Evolutionary conservation across 2,113 vertebrate genomes (phyloP), one percentile per base, ranked within the genome.

Genomic region (Nannospalax galili): DNA sequence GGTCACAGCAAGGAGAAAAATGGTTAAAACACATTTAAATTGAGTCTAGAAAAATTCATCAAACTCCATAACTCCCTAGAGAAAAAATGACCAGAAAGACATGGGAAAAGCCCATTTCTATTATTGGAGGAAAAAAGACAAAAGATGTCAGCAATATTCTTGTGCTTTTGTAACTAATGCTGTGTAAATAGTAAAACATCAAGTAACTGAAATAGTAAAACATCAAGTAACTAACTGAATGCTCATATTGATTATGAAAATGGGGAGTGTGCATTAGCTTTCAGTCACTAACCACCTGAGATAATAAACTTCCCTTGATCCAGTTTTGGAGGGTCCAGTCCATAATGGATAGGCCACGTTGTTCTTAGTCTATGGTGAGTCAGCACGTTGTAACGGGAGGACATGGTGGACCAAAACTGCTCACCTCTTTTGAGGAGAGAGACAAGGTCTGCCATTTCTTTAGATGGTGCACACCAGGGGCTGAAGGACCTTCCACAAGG

Each of bases 391-490:
- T 17, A 37, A 16, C 8, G 32, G 7, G 58, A 35, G 22, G 22
- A 7, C 24, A 22, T 4, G 1, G 10, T 8, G 2, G 60, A 22
- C 5, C 24, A 9, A 20, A 56, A 65, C 19, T 19, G 3, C 42
- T 58, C 12, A 32, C 30, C 19, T 85, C 4, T 0, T 40, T n/a
- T 26, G 20, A 8, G 5, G 72, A n/a, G 20, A 35, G 0, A 3
- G n/a, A 7, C 7, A 15, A 26, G 64, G 16, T 45, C 22, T 30
- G 58, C 8, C 2, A 17, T 60, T 52, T 16, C 32, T 52, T 45
- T 20, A 11, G 35, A 58, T 37, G 37, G 7, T 4, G 0, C 48
- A 0, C 2, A 7, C 37, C 52, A 5, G 20, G 20, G 30, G 42
- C 64, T 48, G 7, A 42, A 40, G 17, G 37, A 14, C 3, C 14